Conservation (phyloP, 1,140 invertebrate genomes). For the Panagrolaimus sp. region DNA sequence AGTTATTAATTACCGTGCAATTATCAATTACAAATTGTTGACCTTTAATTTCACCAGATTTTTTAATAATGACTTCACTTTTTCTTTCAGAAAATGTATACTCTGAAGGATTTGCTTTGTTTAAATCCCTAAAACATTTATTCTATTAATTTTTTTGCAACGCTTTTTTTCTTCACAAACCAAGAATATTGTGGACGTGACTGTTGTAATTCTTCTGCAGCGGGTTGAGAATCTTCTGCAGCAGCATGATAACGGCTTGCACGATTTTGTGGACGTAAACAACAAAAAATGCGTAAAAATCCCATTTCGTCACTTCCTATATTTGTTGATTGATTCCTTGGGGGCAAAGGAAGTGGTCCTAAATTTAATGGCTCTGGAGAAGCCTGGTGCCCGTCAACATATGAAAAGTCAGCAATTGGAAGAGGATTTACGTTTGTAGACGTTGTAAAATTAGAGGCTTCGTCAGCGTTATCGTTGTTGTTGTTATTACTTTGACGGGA, state of each 20-base stretch:
- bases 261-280: neutral
- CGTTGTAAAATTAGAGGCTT: neutral
- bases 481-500: too few species aligned
- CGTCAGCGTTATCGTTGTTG: too few species aligned
- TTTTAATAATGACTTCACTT: constrained; percentile 29
- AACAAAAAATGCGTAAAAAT: neutral
- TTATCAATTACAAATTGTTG: constrained; percentile 41
- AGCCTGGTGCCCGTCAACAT: neutral
- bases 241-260: neutral
- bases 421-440: neutral
- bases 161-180: neutral
- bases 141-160: too few species aligned
- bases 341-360: neutral
- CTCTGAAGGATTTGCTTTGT: constrained; percentile 13
- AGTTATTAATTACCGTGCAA: constrained; percentile 25
- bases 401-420: neutral
- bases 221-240: neutral
- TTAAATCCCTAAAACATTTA: neutral
- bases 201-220: neutral
- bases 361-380: neutral
- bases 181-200: constrained; percentile 3
- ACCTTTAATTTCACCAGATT: constrained; percentile 25
- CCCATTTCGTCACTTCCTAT: neutral
- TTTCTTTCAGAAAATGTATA: constrained; percentile 20
- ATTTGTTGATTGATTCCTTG: neutral